phyloP scores from a whole-genome alignment of 2,113 vertebrate genomes.

The Epinephelus cyanopodus region DNA sequence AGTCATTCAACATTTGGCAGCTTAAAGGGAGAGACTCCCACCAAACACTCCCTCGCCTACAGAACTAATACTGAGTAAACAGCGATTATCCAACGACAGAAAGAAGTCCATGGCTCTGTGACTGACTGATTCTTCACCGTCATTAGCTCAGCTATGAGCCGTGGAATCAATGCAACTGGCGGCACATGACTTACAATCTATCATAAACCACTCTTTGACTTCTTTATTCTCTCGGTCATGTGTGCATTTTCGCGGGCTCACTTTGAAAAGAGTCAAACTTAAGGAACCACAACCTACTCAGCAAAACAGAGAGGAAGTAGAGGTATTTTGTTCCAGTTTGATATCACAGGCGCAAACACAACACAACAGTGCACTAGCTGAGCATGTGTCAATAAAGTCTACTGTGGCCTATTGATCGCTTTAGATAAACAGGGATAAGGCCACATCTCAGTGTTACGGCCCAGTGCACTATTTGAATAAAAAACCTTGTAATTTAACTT shows the following conservation, averaged over 20 bases:
- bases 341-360: conserved; percentile 22
- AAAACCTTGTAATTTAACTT: neutral
- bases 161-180: neutral
- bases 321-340: conserved; percentile 12
- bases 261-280: conserved; percentile 7
- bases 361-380: conserved; percentile 23
- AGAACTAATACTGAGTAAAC: conserved; percentile 37
- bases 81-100: conserved; percentile 33
- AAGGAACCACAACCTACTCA: conserved; percentile 4
- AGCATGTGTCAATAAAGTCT: conserved; percentile 54
- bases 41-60: conserved; percentile 3
- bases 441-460: neutral
- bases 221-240: neutral
- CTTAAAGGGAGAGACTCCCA: conserved; percentile 36
- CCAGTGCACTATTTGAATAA: neutral
- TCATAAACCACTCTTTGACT: neutral
- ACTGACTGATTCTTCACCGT: conserved; percentile 35
- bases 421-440: conserved; percentile 30
- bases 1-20: conserved; percentile 63
- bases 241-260: conserved; percentile 2
- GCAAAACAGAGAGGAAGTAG: conserved; percentile 29
- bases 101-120: neutral
- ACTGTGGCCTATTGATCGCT: conserved; percentile 41
- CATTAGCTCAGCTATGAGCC: conserved; percentile 5
- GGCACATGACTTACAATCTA: conserved; percentile 12